Percentiles rank a stretch among this genome's conserved stretches.
Evolutionary conservation across 1,140 invertebrate genomes (phyloP).

Genomic region (Agrypnia vestita): DNA sequence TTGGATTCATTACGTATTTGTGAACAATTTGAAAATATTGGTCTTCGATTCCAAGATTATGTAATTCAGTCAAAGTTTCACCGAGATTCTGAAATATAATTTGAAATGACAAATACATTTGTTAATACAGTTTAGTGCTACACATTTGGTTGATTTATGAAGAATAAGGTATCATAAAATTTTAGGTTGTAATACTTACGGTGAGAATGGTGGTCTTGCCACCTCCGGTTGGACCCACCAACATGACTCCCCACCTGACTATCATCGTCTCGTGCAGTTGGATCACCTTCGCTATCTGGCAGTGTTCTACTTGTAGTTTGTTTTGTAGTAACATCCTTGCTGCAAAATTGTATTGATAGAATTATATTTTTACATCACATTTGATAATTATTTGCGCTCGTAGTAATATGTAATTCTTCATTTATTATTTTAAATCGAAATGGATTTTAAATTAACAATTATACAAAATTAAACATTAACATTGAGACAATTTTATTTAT

Average conservation of each 20-base stretch:
- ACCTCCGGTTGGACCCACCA: slow-evolving; percentile 92
- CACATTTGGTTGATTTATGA: too few species aligned
- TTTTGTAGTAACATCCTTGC: slow-evolving; percentile 24
- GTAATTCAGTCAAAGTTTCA: slow-evolving; percentile 86
- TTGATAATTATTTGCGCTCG: too few species aligned
- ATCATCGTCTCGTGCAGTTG: slow-evolving; percentile 98
- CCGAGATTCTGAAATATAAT: slow-evolving; percentile 61
- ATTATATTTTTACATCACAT: too few species aligned
- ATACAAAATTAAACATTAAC: too few species aligned
- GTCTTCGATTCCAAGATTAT: slow-evolving; percentile 60
- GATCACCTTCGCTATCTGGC: slow-evolving; percentile 81
- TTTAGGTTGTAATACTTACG: neutral
- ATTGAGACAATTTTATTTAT: too few species aligned
- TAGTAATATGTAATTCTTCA: too few species aligned
- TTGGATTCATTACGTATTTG: slow-evolving; percentile 94
- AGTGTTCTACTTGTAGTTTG: slow-evolving; percentile 58
- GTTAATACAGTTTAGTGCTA: too few species aligned
- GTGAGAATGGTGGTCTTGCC: slow-evolving; percentile 79
- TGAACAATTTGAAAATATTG: slow-evolving; percentile 76
- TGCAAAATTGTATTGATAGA: slow-evolving; percentile 12
- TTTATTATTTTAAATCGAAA: too few species aligned
- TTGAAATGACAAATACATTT: too few species aligned
- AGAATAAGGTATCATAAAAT: too few species aligned
- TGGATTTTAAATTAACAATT: too few species aligned
- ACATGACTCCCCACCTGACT: slow-evolving; percentile 90